Evolutionary conservation across 2,888 invertebrate genomes (phyloP), one percentile per base, ranked within the genome.

Genomic region (Lamproptera curius): DNA sequence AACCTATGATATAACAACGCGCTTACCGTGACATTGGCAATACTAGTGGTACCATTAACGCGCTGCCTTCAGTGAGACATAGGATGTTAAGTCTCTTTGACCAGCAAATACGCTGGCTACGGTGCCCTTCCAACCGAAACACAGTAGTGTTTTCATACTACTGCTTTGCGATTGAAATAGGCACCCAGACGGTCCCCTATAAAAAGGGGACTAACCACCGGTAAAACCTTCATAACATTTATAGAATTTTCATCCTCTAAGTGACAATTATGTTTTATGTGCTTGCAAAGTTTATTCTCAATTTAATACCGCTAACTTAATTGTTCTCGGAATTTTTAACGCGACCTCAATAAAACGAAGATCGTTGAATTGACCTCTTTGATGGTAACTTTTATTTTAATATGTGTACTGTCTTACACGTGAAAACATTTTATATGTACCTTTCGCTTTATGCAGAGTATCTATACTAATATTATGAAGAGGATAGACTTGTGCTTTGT

Each of bases 281-380:
- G 23, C 4, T 28, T 15, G 16, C 17, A 40, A 40, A 3, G 31
- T 11, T 11, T 26, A n/a, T 15, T 40, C 15, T 26, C 28, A 40
- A 40, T 40, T 40, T 28, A 16, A 16, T 28, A 40, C 40, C 28
- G 39, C 26, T 39, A 39, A 16, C 36, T 36, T 36, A 36, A 36
- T 16, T 11, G 16, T 16, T n/a, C 36, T 36, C 10, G 17, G n/a
- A 36, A 36, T 16, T 9, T 16, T 16, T 11, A 31, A n/a, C 11
- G 31, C 20, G n/a, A 9, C 28, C 9, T n/a, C 28, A 31, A 31
- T 31, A 31, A 11, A 31, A 31, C n/a, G 31, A 13, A 31, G 31
- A 31, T n/a, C 11, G 9, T n/a, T 4, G 31, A 31, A 31, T n/a
- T 31, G n/a, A n/a, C 31, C n/a, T n/a, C 10, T 28, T 28, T 28